phyloP scores from a whole-genome alignment of 2,113 vertebrate species.

The Clarias gariepinus region DNA sequence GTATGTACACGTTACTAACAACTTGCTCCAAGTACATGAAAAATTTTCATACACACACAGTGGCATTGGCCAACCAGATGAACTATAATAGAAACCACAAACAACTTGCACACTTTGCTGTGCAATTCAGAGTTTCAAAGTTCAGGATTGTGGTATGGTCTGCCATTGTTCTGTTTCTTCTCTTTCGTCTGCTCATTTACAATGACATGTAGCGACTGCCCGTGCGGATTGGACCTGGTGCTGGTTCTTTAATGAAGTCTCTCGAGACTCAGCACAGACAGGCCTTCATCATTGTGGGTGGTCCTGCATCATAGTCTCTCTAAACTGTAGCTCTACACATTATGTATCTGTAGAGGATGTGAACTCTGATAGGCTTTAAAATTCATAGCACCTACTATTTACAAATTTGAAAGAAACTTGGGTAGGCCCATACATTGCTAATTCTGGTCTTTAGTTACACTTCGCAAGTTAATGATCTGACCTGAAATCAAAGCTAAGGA shows the following conservation, averaged over 20 bases:
- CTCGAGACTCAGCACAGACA: constrained; percentile 8
- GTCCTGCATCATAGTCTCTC: constrained; percentile 29
- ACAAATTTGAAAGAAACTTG: background rate
- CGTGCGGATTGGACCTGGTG: constrained; percentile 15
- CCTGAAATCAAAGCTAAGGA: background rate
- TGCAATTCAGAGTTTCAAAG: constrained; percentile 1
- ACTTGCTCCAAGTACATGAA: constrained; percentile 10
- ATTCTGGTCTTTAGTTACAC: constrained; percentile 10
- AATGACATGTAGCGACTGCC: background rate
- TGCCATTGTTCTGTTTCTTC: constrained; percentile 26
- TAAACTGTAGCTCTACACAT: constrained; percentile 13
- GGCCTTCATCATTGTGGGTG: constrained; percentile 26
- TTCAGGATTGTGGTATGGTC: background rate
- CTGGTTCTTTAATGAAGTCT: constrained; percentile 19
- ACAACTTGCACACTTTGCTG: constrained; percentile 14
- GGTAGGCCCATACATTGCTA: background rate
- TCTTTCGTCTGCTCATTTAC: background rate
- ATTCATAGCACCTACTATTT: background rate
- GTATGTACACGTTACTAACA: constrained; percentile 13
- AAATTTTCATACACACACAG: constrained; percentile 15
- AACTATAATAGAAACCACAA: constrained; percentile 19
- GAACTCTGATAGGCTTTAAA: constrained; percentile 12
- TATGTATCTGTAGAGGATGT: constrained; percentile 13
- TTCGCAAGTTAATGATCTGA: background rate
- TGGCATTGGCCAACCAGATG: background rate